These are phyloP conservation scores for Drosophila bocki DNA, from an alignment of 1,140 invertebrate species.

Conservation along the genomic window DNA sequence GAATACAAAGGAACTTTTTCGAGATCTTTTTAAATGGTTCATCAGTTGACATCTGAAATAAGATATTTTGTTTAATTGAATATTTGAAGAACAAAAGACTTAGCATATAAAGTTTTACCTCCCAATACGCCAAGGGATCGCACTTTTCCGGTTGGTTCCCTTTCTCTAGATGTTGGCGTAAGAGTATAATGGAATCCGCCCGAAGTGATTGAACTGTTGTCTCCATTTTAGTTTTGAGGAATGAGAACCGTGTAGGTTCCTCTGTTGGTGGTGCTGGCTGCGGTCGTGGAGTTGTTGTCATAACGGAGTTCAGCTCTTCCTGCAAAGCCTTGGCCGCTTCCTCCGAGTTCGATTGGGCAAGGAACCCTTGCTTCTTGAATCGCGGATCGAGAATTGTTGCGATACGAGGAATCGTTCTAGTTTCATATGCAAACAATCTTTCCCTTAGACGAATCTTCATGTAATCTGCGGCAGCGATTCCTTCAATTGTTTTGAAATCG, in stretches of 20 bases:
- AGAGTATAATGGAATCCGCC: background rate
- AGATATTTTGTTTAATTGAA: background rate
- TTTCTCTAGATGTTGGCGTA: background rate
- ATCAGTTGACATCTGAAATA: background rate
- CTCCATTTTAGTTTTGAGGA: background rate
- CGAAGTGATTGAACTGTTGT: background rate
- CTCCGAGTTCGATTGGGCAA: too few relatives aligned
- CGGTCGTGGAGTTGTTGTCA: background rate
- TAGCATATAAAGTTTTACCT: too few relatives aligned
- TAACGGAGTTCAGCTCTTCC: background rate
- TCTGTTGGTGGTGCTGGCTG: constrained; percentile 7
- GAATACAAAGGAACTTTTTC: background rate
- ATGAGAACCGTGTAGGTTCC: constrained; percentile 4
- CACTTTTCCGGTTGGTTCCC: background rate
- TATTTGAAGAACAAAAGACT: background rate
- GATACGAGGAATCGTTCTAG: too few relatives aligned
- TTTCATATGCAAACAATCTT: too few relatives aligned
- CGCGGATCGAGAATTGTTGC: too few relatives aligned
- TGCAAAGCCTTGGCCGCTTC: too few relatives aligned
- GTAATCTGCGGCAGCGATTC: too few relatives aligned
- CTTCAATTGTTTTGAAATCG: too few relatives aligned
- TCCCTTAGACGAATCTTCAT: too few relatives aligned
- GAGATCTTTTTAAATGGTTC: background rate
- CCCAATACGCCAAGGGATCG: too few relatives aligned
- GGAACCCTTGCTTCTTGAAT: too few relatives aligned